A percentile compares a stretch with the other conserved stretches of the same genome.
Conservation (phyloP, 2,888 invertebrate species). For the Sylvicola cinctus region DNA sequence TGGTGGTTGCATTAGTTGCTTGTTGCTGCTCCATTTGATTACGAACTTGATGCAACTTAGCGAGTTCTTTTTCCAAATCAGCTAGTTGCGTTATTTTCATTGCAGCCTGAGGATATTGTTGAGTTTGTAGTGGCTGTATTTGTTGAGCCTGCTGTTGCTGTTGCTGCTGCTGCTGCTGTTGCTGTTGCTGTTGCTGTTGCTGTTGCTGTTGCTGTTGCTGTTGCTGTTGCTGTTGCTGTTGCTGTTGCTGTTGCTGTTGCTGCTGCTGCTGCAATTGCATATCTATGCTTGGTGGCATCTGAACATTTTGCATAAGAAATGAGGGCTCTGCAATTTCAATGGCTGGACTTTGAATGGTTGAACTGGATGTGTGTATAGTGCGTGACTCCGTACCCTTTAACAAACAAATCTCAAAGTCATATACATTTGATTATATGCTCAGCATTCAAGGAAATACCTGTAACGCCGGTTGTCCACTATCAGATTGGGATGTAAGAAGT, state of each 20-base stretch:
- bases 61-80: slow-evolving; percentile 37
- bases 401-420: too few species aligned
- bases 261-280: neutral
- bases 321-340: slow-evolving; percentile 5
- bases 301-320: slow-evolving; percentile 4
- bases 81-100: slow-evolving; percentile 29
- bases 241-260: slow-evolving; percentile 4
- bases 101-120: too few species aligned
- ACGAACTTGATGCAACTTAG: slow-evolving; percentile 18
- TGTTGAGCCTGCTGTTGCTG: slow-evolving; percentile 5
- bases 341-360: slow-evolving; percentile 4
- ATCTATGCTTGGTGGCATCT: slow-evolving; percentile 7
- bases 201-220: slow-evolving; percentile 4
- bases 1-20: neutral
- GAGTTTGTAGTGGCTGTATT: too few species aligned
- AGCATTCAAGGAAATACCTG: slow-evolving; percentile 3
- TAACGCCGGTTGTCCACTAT: slow-evolving; percentile 2
- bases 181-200: too few species aligned
- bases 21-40: neutral
- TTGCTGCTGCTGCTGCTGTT: too few species aligned
- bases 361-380: too few species aligned
- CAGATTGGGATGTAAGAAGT: slow-evolving; percentile 22
- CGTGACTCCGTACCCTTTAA: too few species aligned
- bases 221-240: too few species aligned
- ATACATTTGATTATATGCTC: too few species aligned